A percentile compares a stretch with the other conserved stretches of the same genome.
Evolutionary conservation across 2,113 vertebrate species (phyloP).

Genomic region (Oreocharis arfaki): DNA sequence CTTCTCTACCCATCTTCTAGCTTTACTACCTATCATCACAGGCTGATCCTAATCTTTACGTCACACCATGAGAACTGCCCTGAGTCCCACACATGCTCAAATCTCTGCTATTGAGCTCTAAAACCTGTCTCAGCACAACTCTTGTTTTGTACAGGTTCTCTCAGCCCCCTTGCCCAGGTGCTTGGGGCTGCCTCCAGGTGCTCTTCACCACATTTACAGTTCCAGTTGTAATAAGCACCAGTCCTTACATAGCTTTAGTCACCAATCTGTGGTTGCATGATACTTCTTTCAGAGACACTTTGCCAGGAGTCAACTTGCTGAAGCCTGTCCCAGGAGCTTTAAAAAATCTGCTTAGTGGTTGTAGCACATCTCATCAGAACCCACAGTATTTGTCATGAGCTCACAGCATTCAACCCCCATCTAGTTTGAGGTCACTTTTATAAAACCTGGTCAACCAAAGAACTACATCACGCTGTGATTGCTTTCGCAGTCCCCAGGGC

Average conservation of each 20-base stretch:
- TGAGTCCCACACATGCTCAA: not conserved
- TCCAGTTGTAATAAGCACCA: not conserved
- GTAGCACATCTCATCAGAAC: not conserved
- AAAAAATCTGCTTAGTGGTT: not conserved
- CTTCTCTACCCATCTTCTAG: not conserved
- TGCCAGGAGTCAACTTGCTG: not conserved
- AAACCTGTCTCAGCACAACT: not conserved
- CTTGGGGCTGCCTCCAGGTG: not conserved
- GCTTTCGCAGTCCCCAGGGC: not conserved
- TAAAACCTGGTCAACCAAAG: not conserved
- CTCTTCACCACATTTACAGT: not conserved
- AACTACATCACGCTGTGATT: not conserved
- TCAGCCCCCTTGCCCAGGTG: not conserved
- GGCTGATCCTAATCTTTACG: not conserved
- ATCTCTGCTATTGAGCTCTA: not conserved
- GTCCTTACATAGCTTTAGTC: not conserved
- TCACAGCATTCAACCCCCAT: not conserved
- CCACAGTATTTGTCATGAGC: not conserved
- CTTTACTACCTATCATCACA: not conserved
- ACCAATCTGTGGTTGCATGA: not conserved
- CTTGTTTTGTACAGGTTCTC: not conserved
- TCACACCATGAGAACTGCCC: not conserved
- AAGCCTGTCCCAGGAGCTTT: not conserved
- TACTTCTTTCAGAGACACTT: not conserved
- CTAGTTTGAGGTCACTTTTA: not conserved